Evolutionary conservation across 2,888 invertebrate species (phyloP), one percentile per base, ranked within the genome.

Genomic region (Drosophila ustulata): DNA sequence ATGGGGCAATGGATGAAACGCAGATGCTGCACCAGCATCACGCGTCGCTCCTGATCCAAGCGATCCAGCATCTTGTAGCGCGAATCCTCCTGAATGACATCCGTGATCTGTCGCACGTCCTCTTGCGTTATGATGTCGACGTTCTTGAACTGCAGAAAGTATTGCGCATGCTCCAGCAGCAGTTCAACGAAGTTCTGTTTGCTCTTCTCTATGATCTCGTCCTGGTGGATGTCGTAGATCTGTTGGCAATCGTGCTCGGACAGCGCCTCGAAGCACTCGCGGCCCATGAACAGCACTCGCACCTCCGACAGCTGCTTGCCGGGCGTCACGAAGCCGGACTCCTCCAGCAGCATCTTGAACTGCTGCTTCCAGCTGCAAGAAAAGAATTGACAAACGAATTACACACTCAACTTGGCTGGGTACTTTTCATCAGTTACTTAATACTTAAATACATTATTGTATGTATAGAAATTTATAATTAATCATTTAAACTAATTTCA

Each of bases 1-100:
- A 98, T 97, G 11, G 98, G 98, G 92, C 97, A 97, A 93, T 98
- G 98, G 62, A 98, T 96, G 93, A 99, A 99, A 66, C 98, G 98
- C 46, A 98, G 93, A 92, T 98, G 98, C 92, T 98, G 98, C 89
- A 98, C 97, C 69, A 99, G 93, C 95, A 99, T 97, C 80, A 98
- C 94, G 92, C 98, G 97, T 73, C 99, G 94, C 91, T 99, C 98
- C 92, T 98, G 98, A 93, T 98, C 98, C 92, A 99, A 94, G 62
- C 98, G 95, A 92, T 98, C 97, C 90, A 99, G 93, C 92, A 97
- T 96, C 93, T 98, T 98, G 93, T 98, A 99, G 96, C 98, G 96
- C 85, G 97, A 97, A 92, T 99, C 98, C 89, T 98, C 97, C 91
- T 98, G 96, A 55, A 99, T 93, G 11, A 97, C 96, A 90, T 98